Evolutionary conservation across 2,113 vertebrate species (phyloP).

Genomic region (Myrmecobius fasciatus): DNA sequence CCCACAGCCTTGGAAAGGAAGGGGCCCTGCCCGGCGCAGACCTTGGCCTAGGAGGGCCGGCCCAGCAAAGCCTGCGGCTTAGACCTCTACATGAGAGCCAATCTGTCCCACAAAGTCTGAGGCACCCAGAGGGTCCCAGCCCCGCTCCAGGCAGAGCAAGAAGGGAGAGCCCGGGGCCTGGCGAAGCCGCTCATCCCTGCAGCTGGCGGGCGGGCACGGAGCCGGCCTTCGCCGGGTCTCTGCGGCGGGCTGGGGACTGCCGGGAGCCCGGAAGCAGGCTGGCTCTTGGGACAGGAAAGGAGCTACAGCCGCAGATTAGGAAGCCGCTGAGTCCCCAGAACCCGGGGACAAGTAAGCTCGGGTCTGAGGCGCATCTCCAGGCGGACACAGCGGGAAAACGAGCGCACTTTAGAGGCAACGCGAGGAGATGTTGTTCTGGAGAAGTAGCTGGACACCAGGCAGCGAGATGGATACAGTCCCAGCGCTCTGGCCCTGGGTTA

Average conservation of each 20-base stretch:
- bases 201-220: not conserved
- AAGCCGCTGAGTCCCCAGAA: slow-evolving; percentile 49
- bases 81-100: no score
- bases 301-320: slow-evolving; percentile 58
- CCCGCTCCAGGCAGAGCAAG: no score
- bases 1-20: no score
- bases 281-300: slow-evolving; percentile 43
- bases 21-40: no score
- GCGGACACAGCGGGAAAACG: slow-evolving; percentile 62
- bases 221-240: not conserved
- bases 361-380: not conserved
- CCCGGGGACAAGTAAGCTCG: not conserved
- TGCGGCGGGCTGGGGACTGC: slow-evolving; percentile 14
- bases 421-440: not conserved
- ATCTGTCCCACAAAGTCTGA: no score
- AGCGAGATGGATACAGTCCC: no score
- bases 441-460: not conserved
- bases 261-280: slow-evolving; percentile 49
- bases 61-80: no score
- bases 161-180: no score
- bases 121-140: no score
- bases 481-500: not conserved
- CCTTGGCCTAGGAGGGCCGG: no score
- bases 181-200: no score
- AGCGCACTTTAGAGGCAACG: slow-evolving; percentile 57